These are phyloP conservation scores for Harpagifer antarcticus DNA, from an alignment of 2,797 vertebrate genomes.

Conservation along the genomic window DNA sequence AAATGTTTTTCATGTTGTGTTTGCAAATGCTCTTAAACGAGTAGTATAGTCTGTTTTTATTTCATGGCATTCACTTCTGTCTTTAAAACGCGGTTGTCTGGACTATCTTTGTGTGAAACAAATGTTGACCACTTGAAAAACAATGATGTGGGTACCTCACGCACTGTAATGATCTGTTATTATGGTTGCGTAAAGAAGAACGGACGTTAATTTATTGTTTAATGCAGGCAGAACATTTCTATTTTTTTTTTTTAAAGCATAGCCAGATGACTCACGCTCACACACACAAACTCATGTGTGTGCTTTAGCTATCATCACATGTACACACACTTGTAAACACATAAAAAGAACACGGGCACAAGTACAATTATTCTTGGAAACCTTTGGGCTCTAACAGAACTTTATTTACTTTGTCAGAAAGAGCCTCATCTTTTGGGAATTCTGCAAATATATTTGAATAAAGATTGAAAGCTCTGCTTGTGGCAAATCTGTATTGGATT, in stretches of 20 bases:
- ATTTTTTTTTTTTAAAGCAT: neutral
- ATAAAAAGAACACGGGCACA: neutral
- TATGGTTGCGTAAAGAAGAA: slow-evolving; percentile 4
- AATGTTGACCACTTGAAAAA: neutral
- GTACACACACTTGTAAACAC: slow-evolving; percentile 10
- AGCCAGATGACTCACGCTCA: slow-evolving; percentile 16
- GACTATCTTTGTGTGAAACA: slow-evolving; percentile 4
- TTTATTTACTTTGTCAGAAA: slow-evolving; percentile 20
- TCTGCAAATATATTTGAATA: slow-evolving; percentile 15
- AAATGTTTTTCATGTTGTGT: neutral
- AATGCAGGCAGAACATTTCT: too few relatives aligned
- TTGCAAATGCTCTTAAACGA: slow-evolving; percentile 12
- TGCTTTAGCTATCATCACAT: slow-evolving; percentile 3
- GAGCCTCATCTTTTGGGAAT: neutral
- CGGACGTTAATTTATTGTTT: neutral
- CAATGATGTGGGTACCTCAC: neutral
- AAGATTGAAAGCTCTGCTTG: slow-evolving; percentile 6
- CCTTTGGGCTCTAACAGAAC: slow-evolving; percentile 1
- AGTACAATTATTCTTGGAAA: slow-evolving; percentile 7
- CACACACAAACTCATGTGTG: neutral
- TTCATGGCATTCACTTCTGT: neutral
- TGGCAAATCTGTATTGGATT: slow-evolving; percentile 3
- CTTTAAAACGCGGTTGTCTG: slow-evolving; percentile 1
- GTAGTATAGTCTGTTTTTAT: slow-evolving; percentile 10
- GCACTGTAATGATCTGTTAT: slow-evolving; percentile 30